Evolutionary conservation across 2,888 invertebrate species (phyloP).

Genomic region (Thysanoteuthis rhombus): DNA sequence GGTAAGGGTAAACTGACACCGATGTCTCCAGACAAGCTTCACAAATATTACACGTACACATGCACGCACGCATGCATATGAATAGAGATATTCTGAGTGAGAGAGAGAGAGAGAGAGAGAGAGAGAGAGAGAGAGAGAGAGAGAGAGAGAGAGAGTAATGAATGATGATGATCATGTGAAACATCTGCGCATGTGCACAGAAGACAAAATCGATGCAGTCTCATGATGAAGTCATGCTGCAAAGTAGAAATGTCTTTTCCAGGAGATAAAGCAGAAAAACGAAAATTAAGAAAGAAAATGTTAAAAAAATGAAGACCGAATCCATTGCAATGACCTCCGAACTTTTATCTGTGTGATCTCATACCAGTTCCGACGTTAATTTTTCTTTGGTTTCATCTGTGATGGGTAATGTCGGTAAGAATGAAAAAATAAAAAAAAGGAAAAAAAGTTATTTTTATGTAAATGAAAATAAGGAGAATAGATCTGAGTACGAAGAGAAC

Average conservation of each 20-base stretch:
- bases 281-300: background rate
- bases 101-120: no score
- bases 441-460: background rate
- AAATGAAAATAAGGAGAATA: background rate
- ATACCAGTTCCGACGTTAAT: background rate
- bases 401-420: background rate
- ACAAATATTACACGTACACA: background rate
- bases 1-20: background rate
- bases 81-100: no score
- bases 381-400: background rate
- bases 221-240: background rate
- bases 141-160: background rate
- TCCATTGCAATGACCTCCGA: background rate
- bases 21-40: background rate
- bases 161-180: background rate
- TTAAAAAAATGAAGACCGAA: background rate
- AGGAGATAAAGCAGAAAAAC: no score
- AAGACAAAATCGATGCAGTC: background rate
- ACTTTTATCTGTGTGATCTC: background rate
- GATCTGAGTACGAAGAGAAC: no score
- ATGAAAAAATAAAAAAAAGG: background rate
- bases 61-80: background rate
- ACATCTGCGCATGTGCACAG: background rate
- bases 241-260: background rate
- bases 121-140: background rate